Evolutionary conservation across 2,888 invertebrate genomes (phyloP).

Genomic region (Apoda limacodes): DNA sequence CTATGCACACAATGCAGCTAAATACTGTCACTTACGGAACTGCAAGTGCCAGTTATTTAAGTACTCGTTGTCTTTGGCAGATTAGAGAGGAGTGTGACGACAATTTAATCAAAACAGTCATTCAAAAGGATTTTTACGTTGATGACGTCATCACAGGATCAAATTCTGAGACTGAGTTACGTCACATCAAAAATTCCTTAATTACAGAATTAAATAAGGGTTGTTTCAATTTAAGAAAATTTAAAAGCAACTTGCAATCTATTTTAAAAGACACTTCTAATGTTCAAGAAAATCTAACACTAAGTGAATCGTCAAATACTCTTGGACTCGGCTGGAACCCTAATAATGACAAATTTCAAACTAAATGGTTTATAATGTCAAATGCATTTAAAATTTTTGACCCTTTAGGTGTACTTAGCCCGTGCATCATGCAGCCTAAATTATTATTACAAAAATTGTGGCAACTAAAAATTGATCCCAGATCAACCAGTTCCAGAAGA

Average conservation of each 20-base stretch:
- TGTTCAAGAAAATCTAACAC: conserved; percentile 2
- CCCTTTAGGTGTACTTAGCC: conserved; percentile 2
- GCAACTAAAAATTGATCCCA: conserved; percentile 2
- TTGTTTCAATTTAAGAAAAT: conserved; percentile 5
- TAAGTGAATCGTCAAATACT: conserved; percentile 4
- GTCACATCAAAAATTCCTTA: conserved; percentile 1
- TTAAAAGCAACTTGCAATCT: conserved; percentile 1
- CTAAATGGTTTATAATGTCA: conserved; percentile 1
- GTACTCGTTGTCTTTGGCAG: conserved; percentile 17
- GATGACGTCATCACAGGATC: conserved; percentile 8
- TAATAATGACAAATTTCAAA: conserved; percentile 1
- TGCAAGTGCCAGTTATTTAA: conserved; percentile 14
- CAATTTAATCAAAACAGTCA: conserved; percentile 1
- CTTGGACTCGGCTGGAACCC: conserved; percentile 3
- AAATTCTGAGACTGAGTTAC: neutral
- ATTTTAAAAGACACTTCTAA: conserved; percentile 1
- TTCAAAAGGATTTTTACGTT: conserved; percentile 17
- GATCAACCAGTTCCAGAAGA: conserved; percentile 1
- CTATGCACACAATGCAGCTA: conserved; percentile 3
- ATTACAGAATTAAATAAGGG: conserved; percentile 3
- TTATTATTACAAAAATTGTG: conserved; percentile 1
- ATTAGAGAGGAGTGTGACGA: conserved; percentile 13
- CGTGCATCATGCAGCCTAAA: conserved; percentile 1
- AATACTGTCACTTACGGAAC: conserved; percentile 20
- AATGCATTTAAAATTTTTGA: conserved; percentile 3